A percentile compares a stretch with the other conserved stretches of the same genome.
Conservation (phyloP, 2,113 vertebrate genomes). For the Gymnarchus niloticus region DNA sequence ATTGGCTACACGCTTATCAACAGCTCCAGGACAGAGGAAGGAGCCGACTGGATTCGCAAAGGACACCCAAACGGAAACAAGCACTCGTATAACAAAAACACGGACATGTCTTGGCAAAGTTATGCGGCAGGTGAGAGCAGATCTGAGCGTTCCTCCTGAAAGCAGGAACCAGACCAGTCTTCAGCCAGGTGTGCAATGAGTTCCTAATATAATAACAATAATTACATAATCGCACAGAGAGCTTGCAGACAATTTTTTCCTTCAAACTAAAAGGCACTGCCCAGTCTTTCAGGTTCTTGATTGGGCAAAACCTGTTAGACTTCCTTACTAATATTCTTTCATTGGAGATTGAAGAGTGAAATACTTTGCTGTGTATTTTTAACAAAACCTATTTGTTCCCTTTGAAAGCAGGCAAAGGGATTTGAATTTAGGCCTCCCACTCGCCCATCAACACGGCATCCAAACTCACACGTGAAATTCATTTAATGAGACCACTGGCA, state of each 20-base stretch:
- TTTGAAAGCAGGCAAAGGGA: slow-evolving; percentile 9
- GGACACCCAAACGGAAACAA: background rate
- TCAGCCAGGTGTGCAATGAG: slow-evolving; percentile 42
- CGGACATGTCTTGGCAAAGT: slow-evolving; percentile 37
- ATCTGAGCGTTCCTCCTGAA: slow-evolving; percentile 18
- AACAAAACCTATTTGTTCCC: slow-evolving; percentile 9
- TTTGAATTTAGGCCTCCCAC: slow-evolving; percentile 17
- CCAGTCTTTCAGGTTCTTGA: slow-evolving; percentile 10
- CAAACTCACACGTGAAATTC: slow-evolving; percentile 42
- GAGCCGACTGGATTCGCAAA: background rate
- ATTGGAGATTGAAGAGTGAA: background rate
- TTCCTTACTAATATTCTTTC: background rate
- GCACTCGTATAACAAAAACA: background rate
- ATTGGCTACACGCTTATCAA: background rate
- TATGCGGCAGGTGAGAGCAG: slow-evolving; percentile 28
- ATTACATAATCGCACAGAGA: slow-evolving; percentile 34
- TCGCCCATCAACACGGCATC: slow-evolving; percentile 26
- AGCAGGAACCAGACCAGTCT: slow-evolving; percentile 19
- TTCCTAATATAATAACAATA: slow-evolving; percentile 40
- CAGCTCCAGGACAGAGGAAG: background rate
- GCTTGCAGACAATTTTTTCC: background rate
- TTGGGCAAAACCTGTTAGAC: background rate
- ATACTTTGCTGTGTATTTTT: background rate
- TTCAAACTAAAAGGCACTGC: background rate
- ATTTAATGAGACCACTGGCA: slow-evolving; percentile 43